A percentile compares a stretch with the other conserved stretches of the same genome.
Conservation (phyloP, 2,888 invertebrate genomes). For the Gryllus longicercus region DNA sequence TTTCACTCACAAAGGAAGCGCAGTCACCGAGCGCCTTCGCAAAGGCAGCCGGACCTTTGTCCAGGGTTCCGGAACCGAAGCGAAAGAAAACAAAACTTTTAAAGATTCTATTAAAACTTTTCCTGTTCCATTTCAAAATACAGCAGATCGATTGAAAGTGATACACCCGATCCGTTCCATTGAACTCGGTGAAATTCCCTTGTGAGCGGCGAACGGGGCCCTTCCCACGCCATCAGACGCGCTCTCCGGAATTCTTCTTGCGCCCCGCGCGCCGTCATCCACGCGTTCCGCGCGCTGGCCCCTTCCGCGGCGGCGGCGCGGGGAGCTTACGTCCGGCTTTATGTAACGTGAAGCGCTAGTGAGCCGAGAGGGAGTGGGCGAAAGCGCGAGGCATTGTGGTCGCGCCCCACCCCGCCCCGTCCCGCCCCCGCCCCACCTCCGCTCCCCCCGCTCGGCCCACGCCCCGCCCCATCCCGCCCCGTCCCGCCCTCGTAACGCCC, state of each 20-base stretch:
- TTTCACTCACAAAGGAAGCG: neutral
- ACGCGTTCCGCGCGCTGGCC: neutral
- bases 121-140: slow-evolving; percentile 8
- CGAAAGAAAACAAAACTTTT: slow-evolving; percentile 3
- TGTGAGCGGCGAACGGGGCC: neutral
- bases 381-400: neutral
- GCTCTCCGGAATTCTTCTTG: neutral
- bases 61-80: neutral
- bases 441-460: too few species aligned
- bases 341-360: slow-evolving; percentile 17
- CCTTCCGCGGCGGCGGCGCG: too few species aligned
- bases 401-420: neutral
- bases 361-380: neutral
- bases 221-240: neutral
- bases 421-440: too few species aligned
- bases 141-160: slow-evolving; percentile 7
- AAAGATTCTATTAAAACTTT: slow-evolving; percentile 17
- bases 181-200: neutral
- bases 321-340: neutral
- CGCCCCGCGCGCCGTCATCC: neutral
- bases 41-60: neutral
- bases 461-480: too few species aligned
- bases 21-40: neutral
- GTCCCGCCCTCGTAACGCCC: too few species aligned
- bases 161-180: neutral